Evolutionary conservation across 2,888 invertebrate species (phyloP).

Genomic region (Spatulosminthurus flaviceps): DNA sequence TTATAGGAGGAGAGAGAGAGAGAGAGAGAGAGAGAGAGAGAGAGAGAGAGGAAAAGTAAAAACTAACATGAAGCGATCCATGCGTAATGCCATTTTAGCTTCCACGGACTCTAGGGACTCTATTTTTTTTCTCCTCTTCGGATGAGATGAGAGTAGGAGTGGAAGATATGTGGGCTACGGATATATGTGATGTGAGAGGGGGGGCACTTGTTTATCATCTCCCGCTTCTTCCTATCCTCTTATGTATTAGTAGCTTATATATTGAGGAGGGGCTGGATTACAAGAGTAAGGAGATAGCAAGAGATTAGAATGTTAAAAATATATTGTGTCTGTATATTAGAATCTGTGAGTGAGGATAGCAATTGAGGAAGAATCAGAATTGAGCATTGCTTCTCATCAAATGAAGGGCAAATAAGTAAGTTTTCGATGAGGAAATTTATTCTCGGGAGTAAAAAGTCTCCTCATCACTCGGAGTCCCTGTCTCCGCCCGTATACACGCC

Average conservation of each 20-base stretch:
- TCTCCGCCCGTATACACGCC: neutral
- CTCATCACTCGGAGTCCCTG: neutral
- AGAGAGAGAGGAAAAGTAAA: conserved; percentile 1
- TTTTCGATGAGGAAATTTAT: conserved; percentile 6
- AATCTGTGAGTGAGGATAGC: no score
- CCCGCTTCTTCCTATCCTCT: neutral
- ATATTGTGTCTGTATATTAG: no score
- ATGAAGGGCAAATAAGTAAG: conserved; percentile 33
- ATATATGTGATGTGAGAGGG: no score
- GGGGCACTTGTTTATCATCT: conserved; percentile 32
- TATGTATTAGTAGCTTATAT: neutral
- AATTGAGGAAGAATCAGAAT: conserved; percentile 12
- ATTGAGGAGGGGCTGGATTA: neutral
- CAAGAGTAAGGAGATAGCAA: neutral
- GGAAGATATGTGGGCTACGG: no score
- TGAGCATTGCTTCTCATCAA: conserved; percentile 12
- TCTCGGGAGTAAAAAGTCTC: neutral
- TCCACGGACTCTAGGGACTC: conserved; percentile 26
- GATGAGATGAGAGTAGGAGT: neutral
- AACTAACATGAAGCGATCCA: conserved; percentile 20
- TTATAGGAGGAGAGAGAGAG: no score
- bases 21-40: no score
- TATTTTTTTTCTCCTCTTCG: neutral
- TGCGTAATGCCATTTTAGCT: conserved; percentile 32
- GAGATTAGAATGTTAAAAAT: conserved; percentile 44